Base-by-base conservation (phyloP, 2,797 vertebrate genomes). In the Cirrhinus molitorella region DNA sequence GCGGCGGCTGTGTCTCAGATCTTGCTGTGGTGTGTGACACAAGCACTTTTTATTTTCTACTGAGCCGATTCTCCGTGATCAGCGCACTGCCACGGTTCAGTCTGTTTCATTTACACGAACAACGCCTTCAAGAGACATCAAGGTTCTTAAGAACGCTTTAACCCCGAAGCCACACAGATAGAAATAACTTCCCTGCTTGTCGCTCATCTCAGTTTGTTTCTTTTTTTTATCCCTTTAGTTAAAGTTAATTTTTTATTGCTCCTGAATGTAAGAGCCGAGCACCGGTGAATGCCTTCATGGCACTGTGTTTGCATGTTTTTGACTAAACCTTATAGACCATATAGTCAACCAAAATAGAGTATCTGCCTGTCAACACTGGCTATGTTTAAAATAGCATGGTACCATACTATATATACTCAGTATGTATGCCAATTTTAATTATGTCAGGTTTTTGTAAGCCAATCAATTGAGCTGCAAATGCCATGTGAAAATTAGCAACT, bases 171-270 rank as follows among this genome's bases (percentile, higher is more conserved):
- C 74, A 86, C 67, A 85, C 67, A 73, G 75, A 87, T 82, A 67
- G 80, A 86, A 88, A 86, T 88, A 84, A 85, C 80, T 83, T 87
- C 45, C 28, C 79, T 79, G 77, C 84, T 85, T 85, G 76, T 87
- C 79, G 9, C 67, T 83, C 61, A 17, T 83, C 84, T 79, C 40
- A 43, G 66, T 88, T 82, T 73, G 79, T 80, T 85, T 80, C 49
- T 75, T 61, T 55, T n/a, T 61, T 63, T 79, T 65, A 65, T 34
- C 19, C 61, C 28, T 65, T 77, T 65, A 31, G 19, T 72, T 68
- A 19, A 19, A 74, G 25, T 88, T 67, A 68, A 19, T 68, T 83
- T 82, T 73, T 45, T 80, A 63, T 21, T 9, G 68, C 71, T 80
- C 71, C 71, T 49, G 43, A 83, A 83, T 72, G 66, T 45, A 45